phyloP scores from a whole-genome alignment of 2,888 invertebrate species.

The Pseudococcus viburni region DNA sequence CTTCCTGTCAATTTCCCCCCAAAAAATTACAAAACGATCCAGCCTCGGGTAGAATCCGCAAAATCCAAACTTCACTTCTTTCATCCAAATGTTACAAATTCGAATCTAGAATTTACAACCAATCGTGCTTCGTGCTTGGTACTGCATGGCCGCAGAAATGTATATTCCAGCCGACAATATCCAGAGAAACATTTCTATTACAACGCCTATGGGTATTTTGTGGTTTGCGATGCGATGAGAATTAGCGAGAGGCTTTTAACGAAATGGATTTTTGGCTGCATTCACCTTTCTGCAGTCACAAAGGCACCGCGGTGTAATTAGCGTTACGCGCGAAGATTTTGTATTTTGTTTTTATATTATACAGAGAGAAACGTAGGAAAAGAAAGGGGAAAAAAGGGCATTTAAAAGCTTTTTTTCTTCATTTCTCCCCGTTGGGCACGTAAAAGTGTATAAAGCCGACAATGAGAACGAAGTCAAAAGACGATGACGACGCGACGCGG shows the following conservation, averaged over 20 bases:
- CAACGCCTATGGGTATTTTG: neutral
- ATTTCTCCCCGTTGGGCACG: neutral
- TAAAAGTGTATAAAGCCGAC: neutral
- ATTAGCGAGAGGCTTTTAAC: slow-evolving; percentile 27
- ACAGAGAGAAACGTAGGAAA: neutral
- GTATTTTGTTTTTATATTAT: slow-evolving; percentile 8
- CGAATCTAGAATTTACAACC: too few relatives aligned
- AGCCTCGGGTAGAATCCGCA: too few relatives aligned
- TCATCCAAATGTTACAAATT: too few relatives aligned
- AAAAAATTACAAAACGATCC: too few relatives aligned
- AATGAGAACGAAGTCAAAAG: slow-evolving; percentile 5
- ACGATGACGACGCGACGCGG: neutral
- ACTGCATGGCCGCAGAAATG: too few relatives aligned
- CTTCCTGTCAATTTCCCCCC: too few relatives aligned
- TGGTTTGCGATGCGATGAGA: slow-evolving; percentile 3
- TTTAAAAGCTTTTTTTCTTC: slow-evolving; percentile 36
- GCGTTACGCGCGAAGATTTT: slow-evolving; percentile 17
- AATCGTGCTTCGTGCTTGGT: too few relatives aligned
- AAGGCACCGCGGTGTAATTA: slow-evolving; percentile 24
- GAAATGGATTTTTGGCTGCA: neutral
- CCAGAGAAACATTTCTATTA: neutral
- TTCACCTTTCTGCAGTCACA: neutral
- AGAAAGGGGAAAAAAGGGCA: neutral
- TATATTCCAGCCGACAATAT: too few relatives aligned
- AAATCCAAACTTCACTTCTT: too few relatives aligned